Conservation (phyloP, 2,888 invertebrate genomes). For the Parnassius mnemosyne region DNA sequence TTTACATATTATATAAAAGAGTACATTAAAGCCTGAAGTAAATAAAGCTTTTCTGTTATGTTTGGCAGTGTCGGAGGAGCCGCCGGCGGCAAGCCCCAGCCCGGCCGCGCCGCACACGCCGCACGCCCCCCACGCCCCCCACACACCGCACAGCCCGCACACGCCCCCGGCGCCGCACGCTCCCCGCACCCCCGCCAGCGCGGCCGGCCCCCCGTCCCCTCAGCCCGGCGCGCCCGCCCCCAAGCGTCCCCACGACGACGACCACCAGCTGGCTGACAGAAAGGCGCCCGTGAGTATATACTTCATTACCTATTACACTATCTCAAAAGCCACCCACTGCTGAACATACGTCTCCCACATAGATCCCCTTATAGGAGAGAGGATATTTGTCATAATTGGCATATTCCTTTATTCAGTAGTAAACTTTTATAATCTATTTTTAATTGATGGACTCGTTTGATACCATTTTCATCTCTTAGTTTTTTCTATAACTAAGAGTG, state of each 20-base stretch:
- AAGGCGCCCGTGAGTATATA: constrained; percentile 85
- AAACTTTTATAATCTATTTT: too few relatives aligned
- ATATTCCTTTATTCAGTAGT: too few relatives aligned
- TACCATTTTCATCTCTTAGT: too few relatives aligned
- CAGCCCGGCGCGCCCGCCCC: constrained; percentile 40
- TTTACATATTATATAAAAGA: too few relatives aligned
- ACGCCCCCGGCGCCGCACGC: constrained; percentile 30
- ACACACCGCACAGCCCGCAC: constrained; percentile 28
- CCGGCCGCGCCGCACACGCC: constrained; percentile 32
- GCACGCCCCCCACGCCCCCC: constrained; percentile 30
- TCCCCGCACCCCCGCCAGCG: constrained; percentile 29
- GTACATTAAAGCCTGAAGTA: too few relatives aligned
- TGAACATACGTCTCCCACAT: too few relatives aligned
- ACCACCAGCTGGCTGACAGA: constrained; percentile 85
- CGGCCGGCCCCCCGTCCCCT: constrained; percentile 31
- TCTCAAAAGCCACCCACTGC: too few relatives aligned
- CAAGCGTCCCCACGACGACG: constrained; percentile 66
- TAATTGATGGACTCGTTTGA: too few relatives aligned
- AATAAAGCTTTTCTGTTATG: neutral
- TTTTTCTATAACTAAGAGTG: too few relatives aligned
- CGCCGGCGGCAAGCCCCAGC: constrained; percentile 39
- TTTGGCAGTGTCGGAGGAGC: constrained; percentile 61
- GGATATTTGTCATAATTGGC: too few relatives aligned
- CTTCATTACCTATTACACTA: too few relatives aligned
- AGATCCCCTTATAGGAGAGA: too few relatives aligned